Conservation (phyloP, 2,113 vertebrate genomes). For the Grammomys surdaster region DNA sequence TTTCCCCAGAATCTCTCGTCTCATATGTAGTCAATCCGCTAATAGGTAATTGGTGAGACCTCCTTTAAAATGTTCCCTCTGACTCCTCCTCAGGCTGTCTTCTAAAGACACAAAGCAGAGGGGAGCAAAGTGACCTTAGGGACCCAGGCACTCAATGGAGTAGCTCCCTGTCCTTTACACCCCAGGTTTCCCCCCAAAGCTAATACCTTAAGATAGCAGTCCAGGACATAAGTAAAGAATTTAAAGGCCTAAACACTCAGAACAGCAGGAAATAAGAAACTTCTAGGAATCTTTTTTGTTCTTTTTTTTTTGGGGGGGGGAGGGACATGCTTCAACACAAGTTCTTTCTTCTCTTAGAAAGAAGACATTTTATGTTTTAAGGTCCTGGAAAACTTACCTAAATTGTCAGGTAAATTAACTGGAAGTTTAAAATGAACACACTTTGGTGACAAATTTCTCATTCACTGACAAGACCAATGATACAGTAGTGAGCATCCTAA, state of each 20-base stretch:
- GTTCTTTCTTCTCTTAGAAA: constrained; percentile 16
- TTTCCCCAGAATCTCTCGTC: background rate
- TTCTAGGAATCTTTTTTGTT: background rate
- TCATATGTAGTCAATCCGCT: background rate
- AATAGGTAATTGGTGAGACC: background rate
- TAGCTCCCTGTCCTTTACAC: background rate
- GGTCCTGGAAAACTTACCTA: background rate
- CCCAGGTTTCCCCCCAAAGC: background rate
- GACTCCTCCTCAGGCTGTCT: background rate
- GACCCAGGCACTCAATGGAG: background rate
- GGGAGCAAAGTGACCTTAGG: background rate
- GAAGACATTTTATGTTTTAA: constrained; percentile 50
- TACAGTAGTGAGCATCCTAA: background rate
- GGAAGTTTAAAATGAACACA: background rate
- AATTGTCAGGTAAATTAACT: constrained; percentile 35
- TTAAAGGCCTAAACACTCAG: background rate
- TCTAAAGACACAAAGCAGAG: background rate
- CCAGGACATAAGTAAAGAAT: background rate
- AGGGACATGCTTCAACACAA: background rate
- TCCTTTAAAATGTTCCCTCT: background rate
- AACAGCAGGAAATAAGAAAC: constrained; percentile 25
- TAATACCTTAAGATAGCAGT: background rate
- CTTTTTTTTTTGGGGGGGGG: background rate
- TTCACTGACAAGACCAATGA: constrained; percentile 26
- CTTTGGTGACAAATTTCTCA: constrained; percentile 38